Base-by-base conservation (phyloP, 2,888 invertebrate species). In the Plemyria rubiginata region DNA sequence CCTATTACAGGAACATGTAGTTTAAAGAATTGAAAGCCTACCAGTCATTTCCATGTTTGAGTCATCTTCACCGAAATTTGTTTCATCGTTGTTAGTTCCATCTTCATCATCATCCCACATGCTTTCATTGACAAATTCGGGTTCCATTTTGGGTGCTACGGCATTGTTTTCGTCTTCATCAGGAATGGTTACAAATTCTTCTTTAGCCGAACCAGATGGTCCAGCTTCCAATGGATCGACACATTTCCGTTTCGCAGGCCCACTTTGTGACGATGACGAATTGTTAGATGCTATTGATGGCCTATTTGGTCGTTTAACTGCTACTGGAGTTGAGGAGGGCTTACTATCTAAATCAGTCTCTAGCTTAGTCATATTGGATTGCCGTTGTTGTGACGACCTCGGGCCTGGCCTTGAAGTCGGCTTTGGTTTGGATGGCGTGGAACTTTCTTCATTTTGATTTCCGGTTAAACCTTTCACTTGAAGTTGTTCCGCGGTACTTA, bases 381-480 rank as follows among this genome's bases (percentile, higher is more conserved):
- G 91, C 91, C 92, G 93, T 94, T 86, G 94, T 90, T 87, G 94
- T 90, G 92, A 94, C 93, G 87, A 95, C 94, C 93, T 94, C 92
- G 92, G 94, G 94, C 95, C 95, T 86, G 93, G 92, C 89, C 92
- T 88, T 54, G 93, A 91, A 67, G 91, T 92, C 90, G 93, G 92
- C 90, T 92, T 93, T 92, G 93, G 93, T 92, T 92, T 91, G 80
- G 92, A 90, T 87, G 93, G 92, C 86, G 92, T 91, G 86, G 92
- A 92, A 90, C 90, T 92, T 84, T 93, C 92, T 87, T 93, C 93
- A 87, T 92, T 93, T 79, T 94, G 94, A 93, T 94, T 93, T 86
- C 95, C 92, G 90, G 95, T 95, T 84, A 95, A 87, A 88, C 95
- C 95, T 92, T 95, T 95, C 70, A 95, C 95, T 93, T 95, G 95